Conservation (phyloP, 2,797 vertebrate species). For the Carcharodon carcharias region DNA sequence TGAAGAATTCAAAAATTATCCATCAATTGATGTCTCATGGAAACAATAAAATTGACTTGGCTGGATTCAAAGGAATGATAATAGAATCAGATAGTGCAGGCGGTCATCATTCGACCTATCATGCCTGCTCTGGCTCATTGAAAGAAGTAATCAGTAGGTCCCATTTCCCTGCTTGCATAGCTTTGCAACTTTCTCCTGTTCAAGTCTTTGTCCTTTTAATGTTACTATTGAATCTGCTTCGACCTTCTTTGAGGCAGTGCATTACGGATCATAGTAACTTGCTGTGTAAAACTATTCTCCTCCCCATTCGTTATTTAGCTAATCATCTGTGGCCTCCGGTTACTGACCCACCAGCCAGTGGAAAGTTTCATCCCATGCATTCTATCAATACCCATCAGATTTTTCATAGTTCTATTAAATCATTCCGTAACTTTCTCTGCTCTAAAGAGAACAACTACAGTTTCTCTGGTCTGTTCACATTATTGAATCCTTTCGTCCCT, state of each 20-base stretch:
- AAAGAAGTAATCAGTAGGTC: background rate
- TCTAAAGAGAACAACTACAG: background rate
- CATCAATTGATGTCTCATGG: too few relatives aligned
- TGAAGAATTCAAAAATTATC: too few relatives aligned
- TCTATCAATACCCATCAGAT: background rate
- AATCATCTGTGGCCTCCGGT: background rate
- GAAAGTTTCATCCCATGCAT: background rate
- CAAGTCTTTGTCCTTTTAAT: background rate
- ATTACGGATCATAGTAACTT: background rate
- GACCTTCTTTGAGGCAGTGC: background rate
- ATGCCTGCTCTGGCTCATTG: background rate
- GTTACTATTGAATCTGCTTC: background rate
- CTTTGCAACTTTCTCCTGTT: background rate
- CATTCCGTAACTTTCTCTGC: background rate
- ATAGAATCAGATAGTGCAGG: background rate
- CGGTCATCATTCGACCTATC: background rate
- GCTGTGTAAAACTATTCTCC: background rate
- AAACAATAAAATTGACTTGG: too few relatives aligned
- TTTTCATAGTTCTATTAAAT: background rate
- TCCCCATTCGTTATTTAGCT: background rate
- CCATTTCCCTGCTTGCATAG: background rate
- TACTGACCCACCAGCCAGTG: background rate
- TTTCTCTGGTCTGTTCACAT: background rate
- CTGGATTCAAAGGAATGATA: background rate
- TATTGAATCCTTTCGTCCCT: background rate